Conservation (phyloP, 53 echinoderm and acorn worm genomes). For the Astropecten irregularis region DNA sequence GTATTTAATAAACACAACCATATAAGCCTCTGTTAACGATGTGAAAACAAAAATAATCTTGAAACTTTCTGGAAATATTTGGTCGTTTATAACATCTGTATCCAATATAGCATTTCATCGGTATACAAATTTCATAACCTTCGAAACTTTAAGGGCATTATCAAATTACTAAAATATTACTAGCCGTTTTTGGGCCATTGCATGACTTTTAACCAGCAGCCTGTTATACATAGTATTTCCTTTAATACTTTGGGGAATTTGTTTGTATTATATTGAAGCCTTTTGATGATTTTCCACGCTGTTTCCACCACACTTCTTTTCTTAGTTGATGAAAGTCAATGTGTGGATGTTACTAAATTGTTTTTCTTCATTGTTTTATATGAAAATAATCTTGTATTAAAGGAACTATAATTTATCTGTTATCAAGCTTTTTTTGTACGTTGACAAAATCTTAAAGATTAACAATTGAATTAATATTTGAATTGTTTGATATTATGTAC, state of each 20-base stretch:
- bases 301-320: not conserved
- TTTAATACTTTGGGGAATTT: not conserved
- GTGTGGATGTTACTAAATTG: not conserved
- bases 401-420: slow-evolving; percentile 40
- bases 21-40: no score
- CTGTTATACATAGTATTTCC: not conserved
- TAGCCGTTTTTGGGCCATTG: no score
- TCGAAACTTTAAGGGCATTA: no score
- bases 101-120: no score
- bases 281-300: not conserved
- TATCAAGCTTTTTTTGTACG: slow-evolving; percentile 19
- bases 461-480: not conserved
- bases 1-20: no score
- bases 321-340: not conserved
- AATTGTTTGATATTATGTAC: not conserved
- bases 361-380: not conserved
- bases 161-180: no score
- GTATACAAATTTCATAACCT: no score
- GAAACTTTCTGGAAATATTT: no score
- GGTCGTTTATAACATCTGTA: no score
- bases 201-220: no score
- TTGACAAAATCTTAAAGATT: not conserved
- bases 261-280: slow-evolving; percentile 13
- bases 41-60: no score
- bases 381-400: slow-evolving; percentile 12